These are phyloP conservation scores for Urosaurus nigricauda DNA, from an alignment of 2,797 vertebrate genomes.

Conservation along the genomic window DNA sequence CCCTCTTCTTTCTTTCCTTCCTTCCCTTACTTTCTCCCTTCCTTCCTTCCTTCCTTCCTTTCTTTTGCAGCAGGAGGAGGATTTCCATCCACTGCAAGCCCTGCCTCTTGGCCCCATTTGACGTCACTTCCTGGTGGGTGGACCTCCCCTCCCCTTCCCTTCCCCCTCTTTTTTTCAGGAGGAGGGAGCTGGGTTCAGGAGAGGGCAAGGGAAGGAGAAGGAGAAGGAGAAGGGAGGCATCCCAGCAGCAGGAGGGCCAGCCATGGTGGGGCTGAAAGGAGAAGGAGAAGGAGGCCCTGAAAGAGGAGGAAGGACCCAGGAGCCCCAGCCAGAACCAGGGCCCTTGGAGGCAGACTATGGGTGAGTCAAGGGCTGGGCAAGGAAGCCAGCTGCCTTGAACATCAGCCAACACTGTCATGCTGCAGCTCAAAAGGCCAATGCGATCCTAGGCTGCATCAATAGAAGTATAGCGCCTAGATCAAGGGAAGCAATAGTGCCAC, in stretches of 20 bases:
- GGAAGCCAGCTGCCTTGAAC: no score
- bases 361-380: neutral
- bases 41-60: neutral
- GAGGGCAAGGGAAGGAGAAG: no score
- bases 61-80: neutral
- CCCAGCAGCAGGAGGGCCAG: neutral
- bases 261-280: neutral
- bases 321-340: neutral
- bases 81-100: rapidly evolving
- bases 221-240: rapidly evolving
- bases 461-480: no score
- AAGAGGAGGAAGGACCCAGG: neutral
- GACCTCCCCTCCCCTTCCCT: neutral
- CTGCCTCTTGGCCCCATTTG: neutral
- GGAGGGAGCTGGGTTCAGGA: neutral
- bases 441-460: no score
- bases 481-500: no score
- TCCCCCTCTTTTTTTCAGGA: no score
- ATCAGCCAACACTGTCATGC: no score
- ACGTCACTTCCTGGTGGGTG: neutral
- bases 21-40: no score
- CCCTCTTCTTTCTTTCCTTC: no score
- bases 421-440: no score
- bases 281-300: rapidly evolving
- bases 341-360: neutral